Base-by-base conservation (phyloP, 2,113 vertebrate genomes). In the Chiloscyllium plagiosum region DNA sequence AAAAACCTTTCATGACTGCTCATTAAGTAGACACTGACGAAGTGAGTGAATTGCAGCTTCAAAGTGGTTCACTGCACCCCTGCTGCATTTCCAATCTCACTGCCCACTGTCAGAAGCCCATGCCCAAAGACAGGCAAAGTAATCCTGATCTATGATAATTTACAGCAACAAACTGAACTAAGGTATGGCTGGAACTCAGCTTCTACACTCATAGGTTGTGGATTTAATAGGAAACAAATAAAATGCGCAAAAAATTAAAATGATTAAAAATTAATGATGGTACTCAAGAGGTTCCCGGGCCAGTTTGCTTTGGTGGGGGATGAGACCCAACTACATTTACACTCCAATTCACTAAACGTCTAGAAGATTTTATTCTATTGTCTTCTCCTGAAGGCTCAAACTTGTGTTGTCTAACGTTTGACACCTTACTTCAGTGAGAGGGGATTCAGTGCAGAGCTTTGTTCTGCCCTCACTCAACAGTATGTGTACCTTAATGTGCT, bases 181-280 rank as follows among this genome's bases (percentile, higher is more conserved):
- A 37, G 15, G 29, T 15, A 4, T 33, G 17, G 87, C 2, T 66
- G 89, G 17, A 92, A 66, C 56, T 92, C n/a, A 29, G 89, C 15
- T 33, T 92, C 65, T 92, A 37, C n/a, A 92, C 61, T 6, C 61
- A n/a, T 7, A 19, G 33, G 33, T n/a, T 8, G 33, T 37, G 61
- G 33, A 93, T 66, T 47, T 93, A n/a, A 37, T 65, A 66, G 89
- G 61, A 66, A 66, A 66, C 66, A 2, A 93, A 93, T 93, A 66
- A 93, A 93, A 66, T 12, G 20, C 19, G 37, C 66, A 17, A 7
- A 93, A 66, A 93, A 93, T 93, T 93, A 93, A 66, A 93, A 93
- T n/a, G 29, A 93, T 66, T 93, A 93, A 93, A 90, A 93, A 66
- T 66, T 66, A 93, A n/a, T 66, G 17, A 33, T 29, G 2, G 80